phyloP scores from a whole-genome alignment of 92 coral and sea anemone species.

The Pocillopora grandis region DNA sequence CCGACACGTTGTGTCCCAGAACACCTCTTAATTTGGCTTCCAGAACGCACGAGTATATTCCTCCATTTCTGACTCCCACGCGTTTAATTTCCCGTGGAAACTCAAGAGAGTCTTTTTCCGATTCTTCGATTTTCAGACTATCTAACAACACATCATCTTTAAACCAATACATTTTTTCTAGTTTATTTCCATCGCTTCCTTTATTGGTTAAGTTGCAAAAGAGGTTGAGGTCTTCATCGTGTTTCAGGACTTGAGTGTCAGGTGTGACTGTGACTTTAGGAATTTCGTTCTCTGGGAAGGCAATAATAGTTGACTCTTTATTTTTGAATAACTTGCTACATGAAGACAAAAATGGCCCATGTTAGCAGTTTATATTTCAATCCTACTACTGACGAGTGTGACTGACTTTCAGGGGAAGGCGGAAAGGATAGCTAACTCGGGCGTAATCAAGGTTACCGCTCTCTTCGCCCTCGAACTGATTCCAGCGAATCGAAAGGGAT shows the following conservation, averaged over 20 bases:
- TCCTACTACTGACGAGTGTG: too few species aligned
- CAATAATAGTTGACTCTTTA: background rate
- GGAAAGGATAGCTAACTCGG: too few species aligned
- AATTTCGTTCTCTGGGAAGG: constrained; percentile 43
- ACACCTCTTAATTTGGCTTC: constrained; percentile 17
- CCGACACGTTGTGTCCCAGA: constrained; percentile 44
- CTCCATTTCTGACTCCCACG: constrained; percentile 47
- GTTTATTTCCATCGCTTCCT: background rate
- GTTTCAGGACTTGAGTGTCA: background rate
- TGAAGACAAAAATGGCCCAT: background rate
- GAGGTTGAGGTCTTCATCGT: constrained; percentile 27
- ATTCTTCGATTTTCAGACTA: constrained; percentile 38
- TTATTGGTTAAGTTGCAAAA: constrained; percentile 52
- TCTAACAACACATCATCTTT: constrained; percentile 35
- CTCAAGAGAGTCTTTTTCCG: constrained; percentile 13
- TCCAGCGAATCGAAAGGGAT: too few species aligned
- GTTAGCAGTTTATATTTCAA: too few species aligned
- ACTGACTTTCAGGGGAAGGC: too few species aligned
- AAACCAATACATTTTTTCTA: constrained; percentile 57
- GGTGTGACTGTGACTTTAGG: constrained; percentile 45
- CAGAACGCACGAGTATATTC: constrained; percentile 47
- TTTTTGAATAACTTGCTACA: background rate
- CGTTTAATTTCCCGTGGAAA: constrained; percentile 15
- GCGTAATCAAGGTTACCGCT: too few species aligned
- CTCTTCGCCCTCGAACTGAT: too few species aligned